Percentiles rank a stretch among this genome's conserved stretches.
These are phyloP conservation scores for Phainopepla nitens DNA, from an alignment of 2,113 vertebrate genomes.

Conservation along the genomic window DNA sequence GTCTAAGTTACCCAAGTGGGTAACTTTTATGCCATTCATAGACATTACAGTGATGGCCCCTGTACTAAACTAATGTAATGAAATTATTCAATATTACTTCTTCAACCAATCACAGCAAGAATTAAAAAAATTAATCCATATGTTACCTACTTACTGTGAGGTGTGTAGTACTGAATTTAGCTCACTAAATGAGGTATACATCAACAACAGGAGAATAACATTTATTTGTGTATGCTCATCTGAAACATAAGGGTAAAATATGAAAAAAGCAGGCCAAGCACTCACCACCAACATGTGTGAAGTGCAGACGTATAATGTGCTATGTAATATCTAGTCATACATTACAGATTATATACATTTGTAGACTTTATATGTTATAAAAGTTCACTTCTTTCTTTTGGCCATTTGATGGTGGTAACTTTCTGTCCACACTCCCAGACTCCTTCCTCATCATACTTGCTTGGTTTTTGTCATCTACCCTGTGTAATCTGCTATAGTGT, in stretches of 20 bases:
- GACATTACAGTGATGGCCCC: fast-evolving
- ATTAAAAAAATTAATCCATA: background rate
- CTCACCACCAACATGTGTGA: fast-evolving
- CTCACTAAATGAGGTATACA: background rate
- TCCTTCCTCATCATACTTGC: background rate
- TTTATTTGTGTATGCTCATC: background rate
- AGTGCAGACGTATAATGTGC: background rate
- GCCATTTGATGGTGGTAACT: background rate
- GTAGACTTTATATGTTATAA: background rate
- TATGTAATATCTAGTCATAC: background rate
- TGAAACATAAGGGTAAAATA: background rate
- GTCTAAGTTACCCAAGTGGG: background rate
- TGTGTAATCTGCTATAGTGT: background rate
- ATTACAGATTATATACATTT: background rate
- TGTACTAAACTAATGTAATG: background rate
- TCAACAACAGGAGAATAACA: background rate
- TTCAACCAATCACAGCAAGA: background rate
- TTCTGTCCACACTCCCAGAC: fast-evolving
- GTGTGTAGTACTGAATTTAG: background rate
- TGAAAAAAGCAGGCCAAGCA: background rate
- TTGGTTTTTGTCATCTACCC: background rate
- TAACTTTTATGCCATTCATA: background rate
- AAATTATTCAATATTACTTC: background rate
- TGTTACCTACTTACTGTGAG: background rate
- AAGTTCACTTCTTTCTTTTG: background rate